Percentiles rank a stretch among this genome's conserved stretches.
These are phyloP conservation scores for Ciconia boyciana DNA, from an alignment of 2,113 vertebrate genomes.

Conservation along the genomic window DNA sequence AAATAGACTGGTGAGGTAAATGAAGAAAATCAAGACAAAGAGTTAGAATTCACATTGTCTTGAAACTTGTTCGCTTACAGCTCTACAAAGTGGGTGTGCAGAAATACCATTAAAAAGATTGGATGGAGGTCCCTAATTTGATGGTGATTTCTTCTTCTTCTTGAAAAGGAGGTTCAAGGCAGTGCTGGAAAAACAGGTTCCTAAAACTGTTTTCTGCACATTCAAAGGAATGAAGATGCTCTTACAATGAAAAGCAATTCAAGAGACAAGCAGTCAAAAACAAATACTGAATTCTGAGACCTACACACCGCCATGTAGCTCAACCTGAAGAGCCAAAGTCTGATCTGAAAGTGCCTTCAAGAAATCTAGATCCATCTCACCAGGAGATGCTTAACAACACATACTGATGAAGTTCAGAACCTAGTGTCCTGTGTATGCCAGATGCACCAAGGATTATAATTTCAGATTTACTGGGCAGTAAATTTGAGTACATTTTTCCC, in stretches of 20 bases:
- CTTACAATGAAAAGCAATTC: background rate
- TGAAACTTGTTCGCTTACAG: background rate
- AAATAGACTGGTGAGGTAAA: background rate
- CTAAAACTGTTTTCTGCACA: background rate
- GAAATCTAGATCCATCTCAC: background rate
- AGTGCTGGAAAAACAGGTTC: background rate
- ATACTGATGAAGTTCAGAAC: background rate
- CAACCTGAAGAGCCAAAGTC: background rate
- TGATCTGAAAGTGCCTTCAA: background rate
- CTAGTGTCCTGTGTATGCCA: background rate
- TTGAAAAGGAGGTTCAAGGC: background rate
- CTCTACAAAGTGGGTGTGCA: background rate
- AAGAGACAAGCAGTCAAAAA: background rate
- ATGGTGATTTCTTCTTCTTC: background rate
- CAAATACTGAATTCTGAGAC: background rate
- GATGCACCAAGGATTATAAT: background rate
- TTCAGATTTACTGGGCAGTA: background rate
- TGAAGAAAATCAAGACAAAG: background rate
- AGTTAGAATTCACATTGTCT: background rate
- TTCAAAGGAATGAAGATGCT: background rate
- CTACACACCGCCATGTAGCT: rapidly evolving
- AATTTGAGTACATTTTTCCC: background rate
- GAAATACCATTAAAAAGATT: background rate
- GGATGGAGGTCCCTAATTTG: background rate
- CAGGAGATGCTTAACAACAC: background rate